Evolutionary conservation across 1,140 invertebrate genomes (phyloP).

Genomic region (Homalodisca vitripennis): DNA sequence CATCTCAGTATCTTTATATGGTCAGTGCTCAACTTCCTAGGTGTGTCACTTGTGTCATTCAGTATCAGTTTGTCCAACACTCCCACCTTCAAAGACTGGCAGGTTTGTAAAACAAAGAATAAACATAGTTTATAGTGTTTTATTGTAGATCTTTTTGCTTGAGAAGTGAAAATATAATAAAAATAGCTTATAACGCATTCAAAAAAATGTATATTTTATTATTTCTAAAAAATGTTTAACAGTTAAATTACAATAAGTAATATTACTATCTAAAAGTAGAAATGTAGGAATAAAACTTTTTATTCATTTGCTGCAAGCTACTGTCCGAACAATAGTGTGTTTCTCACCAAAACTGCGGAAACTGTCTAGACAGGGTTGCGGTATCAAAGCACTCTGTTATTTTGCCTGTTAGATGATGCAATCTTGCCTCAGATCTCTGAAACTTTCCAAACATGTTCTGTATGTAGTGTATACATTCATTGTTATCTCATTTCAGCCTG

Average conservation of each 20-base stretch:
- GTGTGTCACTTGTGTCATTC: slow-evolving; percentile 68
- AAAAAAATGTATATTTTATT: neutral
- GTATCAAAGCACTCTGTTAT: too few species aligned
- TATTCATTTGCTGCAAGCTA: too few species aligned
- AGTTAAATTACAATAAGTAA: neutral
- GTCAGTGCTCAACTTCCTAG: slow-evolving; percentile 78
- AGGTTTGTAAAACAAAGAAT: slow-evolving; percentile 40
- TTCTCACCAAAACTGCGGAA: too few species aligned
- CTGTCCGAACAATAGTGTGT: too few species aligned
- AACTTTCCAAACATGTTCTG: too few species aligned
- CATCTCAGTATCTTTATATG: slow-evolving; percentile 77
- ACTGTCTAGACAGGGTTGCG: too few species aligned
- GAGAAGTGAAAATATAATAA: neutral
- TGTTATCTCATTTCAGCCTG: too few species aligned
- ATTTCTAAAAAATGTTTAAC: neutral
- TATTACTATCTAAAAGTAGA: too few species aligned
- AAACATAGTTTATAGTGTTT: neutral
- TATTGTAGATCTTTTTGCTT: neutral
- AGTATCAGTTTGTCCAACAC: slow-evolving; percentile 52
- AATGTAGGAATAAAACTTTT: too few species aligned
- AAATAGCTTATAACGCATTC: neutral
- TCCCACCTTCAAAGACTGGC: slow-evolving; percentile 43
- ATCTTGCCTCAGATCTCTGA: too few species aligned
- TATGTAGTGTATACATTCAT: too few species aligned
- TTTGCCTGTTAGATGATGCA: too few species aligned